Base-by-base conservation (phyloP, 2,888 invertebrate genomes). In the Rhingia rostrata region DNA sequence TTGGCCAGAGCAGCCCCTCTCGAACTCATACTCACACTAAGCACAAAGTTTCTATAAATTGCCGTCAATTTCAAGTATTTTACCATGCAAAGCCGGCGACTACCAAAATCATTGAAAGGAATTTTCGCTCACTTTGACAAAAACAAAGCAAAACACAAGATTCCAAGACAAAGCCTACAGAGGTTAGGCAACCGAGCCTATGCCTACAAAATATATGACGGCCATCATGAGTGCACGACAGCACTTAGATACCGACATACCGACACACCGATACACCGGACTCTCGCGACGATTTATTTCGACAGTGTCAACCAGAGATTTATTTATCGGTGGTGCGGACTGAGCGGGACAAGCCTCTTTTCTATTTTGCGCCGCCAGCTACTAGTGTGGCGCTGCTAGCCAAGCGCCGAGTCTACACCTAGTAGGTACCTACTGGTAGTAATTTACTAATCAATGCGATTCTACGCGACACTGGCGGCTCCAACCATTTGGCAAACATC, bases 291-390 rank as follows among this genome's bases (percentile, higher is more conserved):
- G 67, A 77, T 80, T 72, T 73, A 70, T 72, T 82, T 77, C 43
- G 72, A 77, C 67, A 22, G 22, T 74, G 60, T 74, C 73, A 74
- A 56, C 22, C 80, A 54, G 51, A 67, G 54, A 74, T 80, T 80
- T 73, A 74, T 74, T 67, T 80, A 61, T 58, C 61, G 61, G 45
- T 61, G 80, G 60, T 77, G 67, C 35, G 63, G 43, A 4, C 37
- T 10, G 14, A 43, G 61, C 56, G 74, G 61, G 82, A 61, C 82
- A 73, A 77, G 67, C 82, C 77, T 77, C 77, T 82, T 82, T 72
- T 61, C n/a, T 53, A 54, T 77, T 82, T 72, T 72, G 53, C 58
- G 64, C 72, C 77, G 72, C 70, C 49, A 82, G 54, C 70, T 80
- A 37, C 53, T 54, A 66, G 56, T 35, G 51, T 74, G 49, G 56